phyloP scores from a whole-genome alignment of 92 coral and sea anemone species.

The Montipora capitata region DNA sequence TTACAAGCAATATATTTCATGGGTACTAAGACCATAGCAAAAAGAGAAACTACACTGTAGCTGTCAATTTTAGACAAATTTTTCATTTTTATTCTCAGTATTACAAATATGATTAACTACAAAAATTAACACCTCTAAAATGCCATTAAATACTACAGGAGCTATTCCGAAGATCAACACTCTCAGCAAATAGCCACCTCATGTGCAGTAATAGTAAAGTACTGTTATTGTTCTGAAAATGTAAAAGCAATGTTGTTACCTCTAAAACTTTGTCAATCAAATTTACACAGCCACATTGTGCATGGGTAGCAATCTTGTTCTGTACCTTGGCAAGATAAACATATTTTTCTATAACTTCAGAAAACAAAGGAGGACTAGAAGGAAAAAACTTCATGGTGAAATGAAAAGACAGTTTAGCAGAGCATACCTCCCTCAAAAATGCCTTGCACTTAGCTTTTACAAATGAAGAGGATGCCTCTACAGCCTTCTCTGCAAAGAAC shows the following conservation, averaged over 20 bases:
- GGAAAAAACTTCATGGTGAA: not conserved
- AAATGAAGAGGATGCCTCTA: conserved; percentile 38
- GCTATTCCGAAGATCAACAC: too few species aligned
- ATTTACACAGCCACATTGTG: conserved; percentile 32
- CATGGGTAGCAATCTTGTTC: conserved; percentile 19
- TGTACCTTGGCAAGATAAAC: conserved; percentile 2
- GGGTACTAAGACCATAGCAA: too few species aligned
- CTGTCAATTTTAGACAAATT: too few species aligned
- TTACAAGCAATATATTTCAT: too few species aligned
- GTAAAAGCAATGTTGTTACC: conserved; percentile 1
- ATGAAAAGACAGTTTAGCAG: not conserved
- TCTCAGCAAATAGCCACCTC: too few species aligned
- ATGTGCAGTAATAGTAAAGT: too few species aligned
- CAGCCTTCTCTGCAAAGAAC: conserved; percentile 38
- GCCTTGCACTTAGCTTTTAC: conserved; percentile 14
- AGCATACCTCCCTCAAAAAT: conserved; percentile 20
- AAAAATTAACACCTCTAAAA: too few species aligned
- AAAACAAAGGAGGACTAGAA: not conserved
- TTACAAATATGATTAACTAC: too few species aligned
- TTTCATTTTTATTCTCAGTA: too few species aligned
- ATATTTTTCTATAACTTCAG: not conserved
- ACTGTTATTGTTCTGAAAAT: too few species aligned
- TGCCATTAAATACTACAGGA: too few species aligned
- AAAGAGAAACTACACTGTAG: too few species aligned
- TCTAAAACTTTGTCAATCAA: conserved; percentile 36